phyloP scores from a whole-genome alignment of 1,140 invertebrate species.

The Aricia agestis region DNA sequence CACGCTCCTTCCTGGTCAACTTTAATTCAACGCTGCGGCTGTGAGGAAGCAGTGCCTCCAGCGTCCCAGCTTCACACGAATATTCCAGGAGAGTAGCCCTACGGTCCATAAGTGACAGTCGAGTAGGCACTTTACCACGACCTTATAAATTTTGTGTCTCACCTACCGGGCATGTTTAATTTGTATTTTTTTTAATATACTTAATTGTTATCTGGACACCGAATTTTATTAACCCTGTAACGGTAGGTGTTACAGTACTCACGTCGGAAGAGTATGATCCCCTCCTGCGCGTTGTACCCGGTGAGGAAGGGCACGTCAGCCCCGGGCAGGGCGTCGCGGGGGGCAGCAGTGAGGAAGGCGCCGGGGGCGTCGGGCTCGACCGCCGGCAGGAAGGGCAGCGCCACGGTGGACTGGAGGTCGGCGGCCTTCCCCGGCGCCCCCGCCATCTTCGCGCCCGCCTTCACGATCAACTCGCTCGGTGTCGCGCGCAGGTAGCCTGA shows the following conservation, averaged over 20 bases:
- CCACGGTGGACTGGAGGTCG: constrained; percentile 73
- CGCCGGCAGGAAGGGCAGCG: constrained; percentile 73
- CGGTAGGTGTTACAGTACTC: constrained; percentile 39
- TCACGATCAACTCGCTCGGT: constrained; percentile 66
- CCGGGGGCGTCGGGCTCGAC: constrained; percentile 56
- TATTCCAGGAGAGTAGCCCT: no score
- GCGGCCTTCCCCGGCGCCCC: constrained; percentile 63
- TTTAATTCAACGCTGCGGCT: no score
- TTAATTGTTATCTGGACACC: no score
- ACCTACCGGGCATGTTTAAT: no score
- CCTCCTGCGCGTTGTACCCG: constrained; percentile 77
- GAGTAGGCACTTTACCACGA: no score
- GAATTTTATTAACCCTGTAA: no score
- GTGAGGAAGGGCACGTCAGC: constrained; percentile 75
- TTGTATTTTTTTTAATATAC: no score
- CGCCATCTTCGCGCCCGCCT: constrained; percentile 58
- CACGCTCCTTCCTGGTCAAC: no score
- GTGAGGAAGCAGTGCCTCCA: no score
- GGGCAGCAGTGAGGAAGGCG: constrained; percentile 77
- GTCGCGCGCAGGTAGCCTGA: constrained; percentile 68
- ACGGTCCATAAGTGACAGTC: no score
- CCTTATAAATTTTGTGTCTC: no score
- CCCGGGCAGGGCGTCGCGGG: constrained; percentile 69
- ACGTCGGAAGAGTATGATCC: constrained; percentile 76
- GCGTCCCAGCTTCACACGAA: no score